Conservation (phyloP, 1,140 invertebrate genomes). For the Idris sp. region DNA sequence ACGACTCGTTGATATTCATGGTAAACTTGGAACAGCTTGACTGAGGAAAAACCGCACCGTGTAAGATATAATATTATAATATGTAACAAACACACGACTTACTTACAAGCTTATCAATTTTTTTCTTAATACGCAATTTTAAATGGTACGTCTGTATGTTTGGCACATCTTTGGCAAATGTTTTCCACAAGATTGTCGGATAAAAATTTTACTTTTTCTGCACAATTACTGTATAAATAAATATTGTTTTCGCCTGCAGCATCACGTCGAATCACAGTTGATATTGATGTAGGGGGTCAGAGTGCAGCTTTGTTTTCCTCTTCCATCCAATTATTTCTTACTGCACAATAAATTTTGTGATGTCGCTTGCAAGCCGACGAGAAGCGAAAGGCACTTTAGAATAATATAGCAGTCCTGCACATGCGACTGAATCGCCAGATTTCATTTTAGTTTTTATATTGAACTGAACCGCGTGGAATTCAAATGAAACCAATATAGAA, state of each 20-base stretch:
- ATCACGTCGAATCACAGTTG: constrained; percentile 30
- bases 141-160: too few relatives aligned
- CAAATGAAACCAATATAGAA: constrained; percentile 57
- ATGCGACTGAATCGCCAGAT: constrained; percentile 55
- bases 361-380: constrained; percentile 40
- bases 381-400: constrained; percentile 51
- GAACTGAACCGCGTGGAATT: constrained; percentile 50
- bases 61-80: constrained; percentile 22
- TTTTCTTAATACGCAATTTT: too few relatives aligned
- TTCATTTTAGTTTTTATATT: constrained; percentile 61
- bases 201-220: too few relatives aligned
- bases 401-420: constrained; percentile 58
- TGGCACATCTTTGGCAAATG: too few relatives aligned
- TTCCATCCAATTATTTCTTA: constrained; percentile 52
- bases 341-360: constrained; percentile 50
- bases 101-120: constrained; percentile 5
- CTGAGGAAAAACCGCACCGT: constrained; percentile 20
- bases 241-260: constrained; percentile 32
- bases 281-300: constrained; percentile 35
- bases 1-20: constrained; percentile 62
- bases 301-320: constrained; percentile 38
- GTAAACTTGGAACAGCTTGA: constrained; percentile 53
- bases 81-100: constrained; percentile 7
- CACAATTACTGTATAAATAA: too few relatives aligned
- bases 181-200: too few relatives aligned